Conservation (phyloP, 1,140 invertebrate genomes). For the Leptopilina clavipes region DNA sequence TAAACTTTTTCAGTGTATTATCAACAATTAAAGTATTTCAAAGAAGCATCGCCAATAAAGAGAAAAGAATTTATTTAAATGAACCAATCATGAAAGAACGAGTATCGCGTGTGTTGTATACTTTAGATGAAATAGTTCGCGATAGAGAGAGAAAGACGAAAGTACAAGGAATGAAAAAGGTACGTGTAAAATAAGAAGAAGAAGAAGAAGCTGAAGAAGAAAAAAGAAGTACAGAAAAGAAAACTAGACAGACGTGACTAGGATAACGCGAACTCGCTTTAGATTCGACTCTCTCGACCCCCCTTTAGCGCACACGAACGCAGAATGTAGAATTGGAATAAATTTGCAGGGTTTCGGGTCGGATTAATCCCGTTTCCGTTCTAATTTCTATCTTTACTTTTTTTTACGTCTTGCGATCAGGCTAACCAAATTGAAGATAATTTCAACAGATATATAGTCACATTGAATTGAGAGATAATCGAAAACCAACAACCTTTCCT, state of each 20-base stretch:
- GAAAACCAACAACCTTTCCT: conserved; percentile 4
- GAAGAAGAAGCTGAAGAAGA: not conserved
- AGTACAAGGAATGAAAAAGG: conserved; percentile 27
- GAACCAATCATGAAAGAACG: not conserved
- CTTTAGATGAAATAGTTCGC: not conserved
- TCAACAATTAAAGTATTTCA: no score
- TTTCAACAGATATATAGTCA: not conserved
- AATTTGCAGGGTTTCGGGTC: conserved; percentile 44
- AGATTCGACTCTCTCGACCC: conserved; percentile 43
- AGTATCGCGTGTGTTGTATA: conserved; percentile 10
- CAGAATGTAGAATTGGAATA: conserved; percentile 48
- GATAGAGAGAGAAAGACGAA: conserved; percentile 26
- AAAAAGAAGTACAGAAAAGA: conserved; percentile 25
- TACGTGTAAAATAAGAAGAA: conserved; percentile 9
- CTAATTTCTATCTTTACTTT: conserved; percentile 35
- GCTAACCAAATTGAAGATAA: conserved; percentile 4
- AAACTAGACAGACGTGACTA: conserved; percentile 46
- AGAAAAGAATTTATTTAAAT: not conserved
- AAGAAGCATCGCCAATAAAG: no score
- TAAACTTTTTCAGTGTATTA: no score
- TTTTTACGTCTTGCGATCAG: not conserved
- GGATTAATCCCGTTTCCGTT: conserved; percentile 46
- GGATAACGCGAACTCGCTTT: conserved; percentile 47
- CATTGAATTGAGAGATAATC: conserved; percentile 4
- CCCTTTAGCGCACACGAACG: conserved; percentile 40